Base-by-base conservation (phyloP, 1,140 invertebrate species). In the Batillaria attramentaria region DNA sequence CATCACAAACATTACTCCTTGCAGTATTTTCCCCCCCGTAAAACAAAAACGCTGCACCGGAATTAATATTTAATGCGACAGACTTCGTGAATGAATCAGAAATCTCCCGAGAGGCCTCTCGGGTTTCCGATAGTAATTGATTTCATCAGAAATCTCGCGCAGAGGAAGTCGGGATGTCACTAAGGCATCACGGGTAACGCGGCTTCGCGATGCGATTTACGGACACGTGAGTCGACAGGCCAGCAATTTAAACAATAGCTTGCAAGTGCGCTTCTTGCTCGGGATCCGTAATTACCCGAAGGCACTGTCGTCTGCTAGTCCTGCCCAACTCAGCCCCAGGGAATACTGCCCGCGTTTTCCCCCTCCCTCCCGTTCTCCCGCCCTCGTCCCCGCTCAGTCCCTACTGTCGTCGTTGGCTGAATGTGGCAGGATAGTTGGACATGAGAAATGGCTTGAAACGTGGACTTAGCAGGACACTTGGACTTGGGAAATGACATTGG, bases 121-220 rank as follows among this genome's bases (percentile, higher is more conserved):
- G 41, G 20, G 70, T 72, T 72, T 50, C 70, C 70, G 70, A 46
- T n/a, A 33, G 41, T 72, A 72, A 72, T 72, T 72, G 42, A 72
- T 72, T 72, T 72, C 70, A 72, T 72, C 70, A 46, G 39, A n/a
- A n/a, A n/a, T n/a, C n/a, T n/a, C n/a, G n/a, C n/a, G n/a, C n/a
- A n/a, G n/a, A n/a, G n/a, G 57, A 62, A n/a, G 24, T 8, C 24
- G 57, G 10, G 13, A 8, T 24, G 57, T 28, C 57, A 10, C n/a
- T 24, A 62, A 28, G 33, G 24, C 24, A 31, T 24, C 24, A 31
- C n/a, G 33, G 57, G 57, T 28, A 24, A 28, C 24, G n/a, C 57
- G 33, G 57, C 57, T 62, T 62, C 33, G 57, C 33, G 57, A 28
- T 31, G 57, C 57, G 57, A 62, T 62, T 62, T 28, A 62, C 57